phyloP scores from a whole-genome alignment of 2,113 vertebrate genomes.

The Gambusia holbrooki region DNA sequence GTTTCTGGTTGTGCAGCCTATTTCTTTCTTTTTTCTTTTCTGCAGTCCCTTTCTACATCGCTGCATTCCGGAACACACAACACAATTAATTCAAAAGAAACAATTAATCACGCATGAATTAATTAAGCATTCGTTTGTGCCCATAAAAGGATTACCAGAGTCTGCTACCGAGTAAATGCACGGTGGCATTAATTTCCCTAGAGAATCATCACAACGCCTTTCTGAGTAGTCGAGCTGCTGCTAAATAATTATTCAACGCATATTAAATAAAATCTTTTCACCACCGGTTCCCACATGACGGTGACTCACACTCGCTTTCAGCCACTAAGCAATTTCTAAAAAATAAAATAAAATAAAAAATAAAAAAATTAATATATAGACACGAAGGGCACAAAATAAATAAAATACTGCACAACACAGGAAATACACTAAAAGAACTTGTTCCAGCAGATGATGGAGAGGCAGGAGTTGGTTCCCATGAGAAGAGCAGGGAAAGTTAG shows the following conservation, averaged over 20 bases:
- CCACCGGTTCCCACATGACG: slow-evolving; percentile 40
- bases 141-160: slow-evolving; percentile 8
- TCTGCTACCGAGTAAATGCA: slow-evolving; percentile 28
- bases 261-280: slow-evolving; percentile 61
- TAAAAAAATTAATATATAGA: slow-evolving; percentile 51
- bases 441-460: slow-evolving; percentile 29
- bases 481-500: slow-evolving; percentile 15
- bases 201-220: slow-evolving; percentile 30
- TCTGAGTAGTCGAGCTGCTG: slow-evolving; percentile 16
- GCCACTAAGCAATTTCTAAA: slow-evolving; percentile 18
- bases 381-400: slow-evolving; percentile 69
- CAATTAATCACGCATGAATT: neutral
- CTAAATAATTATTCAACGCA: slow-evolving; percentile 41
- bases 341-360: neutral
- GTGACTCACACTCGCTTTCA: slow-evolving; percentile 26
- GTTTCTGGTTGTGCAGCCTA: neutral
- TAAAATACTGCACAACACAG: slow-evolving; percentile 69
- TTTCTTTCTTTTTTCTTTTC: neutral
- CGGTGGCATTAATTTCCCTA: neutral
- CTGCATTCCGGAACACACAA: slow-evolving; percentile 7
- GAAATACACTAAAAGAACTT: slow-evolving; percentile 46
- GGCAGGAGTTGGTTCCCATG: slow-evolving; percentile 20
- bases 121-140: slow-evolving; percentile 27
- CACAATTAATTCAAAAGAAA: neutral
- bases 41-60: neutral